Conservation (phyloP, 1,140 invertebrate genomes). For the Chlorops oryzae region DNA sequence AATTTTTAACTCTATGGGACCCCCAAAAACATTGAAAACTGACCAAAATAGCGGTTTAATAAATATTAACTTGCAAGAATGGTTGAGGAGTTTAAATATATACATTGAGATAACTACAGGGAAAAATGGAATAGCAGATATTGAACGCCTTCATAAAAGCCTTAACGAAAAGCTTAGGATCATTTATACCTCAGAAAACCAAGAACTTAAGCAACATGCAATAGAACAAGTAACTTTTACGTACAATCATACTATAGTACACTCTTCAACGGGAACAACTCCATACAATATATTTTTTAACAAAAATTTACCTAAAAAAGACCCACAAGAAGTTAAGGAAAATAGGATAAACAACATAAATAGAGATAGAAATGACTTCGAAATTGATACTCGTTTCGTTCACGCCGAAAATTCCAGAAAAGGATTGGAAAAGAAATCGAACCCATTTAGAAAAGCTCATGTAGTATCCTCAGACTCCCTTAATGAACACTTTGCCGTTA, state of each 20-base stretch:
- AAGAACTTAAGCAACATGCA: background rate
- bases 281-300: background rate
- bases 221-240: background rate
- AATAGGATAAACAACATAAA: conserved; percentile 3
- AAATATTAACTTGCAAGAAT: background rate
- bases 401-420: background rate
- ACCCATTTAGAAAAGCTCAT: background rate
- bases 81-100: background rate
- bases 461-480: background rate
- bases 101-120: background rate
- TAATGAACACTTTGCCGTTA: conserved; percentile 3
- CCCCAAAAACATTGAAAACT: background rate
- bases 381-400: background rate
- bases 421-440: conserved; percentile 1
- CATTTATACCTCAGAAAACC: background rate
- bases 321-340: background rate
- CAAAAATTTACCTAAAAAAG: background rate
- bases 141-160: background rate
- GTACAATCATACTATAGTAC: no score
- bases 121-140: background rate
- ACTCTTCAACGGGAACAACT: background rate
- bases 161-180: background rate
- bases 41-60: background rate
- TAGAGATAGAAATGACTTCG: background rate
- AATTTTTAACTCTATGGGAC: background rate